These are phyloP conservation scores for Herpailurus yagouaroundi DNA, from an alignment of 2,113 vertebrate species.

Conservation along the genomic window DNA sequence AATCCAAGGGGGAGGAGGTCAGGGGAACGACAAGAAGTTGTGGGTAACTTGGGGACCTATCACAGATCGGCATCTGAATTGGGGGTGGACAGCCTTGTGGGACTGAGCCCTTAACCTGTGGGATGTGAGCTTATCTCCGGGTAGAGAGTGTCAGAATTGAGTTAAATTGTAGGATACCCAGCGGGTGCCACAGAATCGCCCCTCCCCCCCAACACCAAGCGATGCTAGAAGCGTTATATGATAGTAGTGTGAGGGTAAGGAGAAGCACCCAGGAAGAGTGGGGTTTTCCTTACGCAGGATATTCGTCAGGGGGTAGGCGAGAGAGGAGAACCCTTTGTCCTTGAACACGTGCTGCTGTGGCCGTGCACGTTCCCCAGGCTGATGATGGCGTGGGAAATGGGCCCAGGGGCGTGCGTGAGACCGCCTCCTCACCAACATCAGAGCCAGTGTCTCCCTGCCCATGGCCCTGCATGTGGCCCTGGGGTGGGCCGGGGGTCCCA, in stretches of 20 bases:
- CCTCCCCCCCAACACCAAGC: neutral
- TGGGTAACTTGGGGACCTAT: neutral
- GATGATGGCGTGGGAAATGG: fast-evolving
- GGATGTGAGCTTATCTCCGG: too few relatives aligned
- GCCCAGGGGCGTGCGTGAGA: neutral
- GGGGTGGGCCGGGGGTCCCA: neutral
- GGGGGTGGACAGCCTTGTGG: neutral
- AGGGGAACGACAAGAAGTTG: neutral
- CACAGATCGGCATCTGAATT: neutral
- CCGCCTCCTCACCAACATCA: fast-evolving
- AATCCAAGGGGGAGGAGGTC: neutral
- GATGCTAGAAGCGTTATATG: neutral
- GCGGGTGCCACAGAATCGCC: neutral
- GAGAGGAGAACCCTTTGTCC: neutral
- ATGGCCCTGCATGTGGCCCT: neutral
- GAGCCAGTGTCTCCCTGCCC: neutral
- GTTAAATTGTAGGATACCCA: neutral
- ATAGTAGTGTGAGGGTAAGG: neutral
- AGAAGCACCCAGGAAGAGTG: neutral
- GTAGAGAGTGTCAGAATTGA: neutral
- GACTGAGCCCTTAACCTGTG: too few relatives aligned
- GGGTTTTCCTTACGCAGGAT: neutral
- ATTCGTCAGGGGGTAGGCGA: too few relatives aligned
- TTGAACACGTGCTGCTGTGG: fast-evolving
- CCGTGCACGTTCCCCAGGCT: fast-evolving